A percentile compares a stretch with the other conserved stretches of the same genome.
Evolutionary conservation across 2,888 invertebrate species (phyloP).

Genomic region (Tetragonisca angustula): DNA sequence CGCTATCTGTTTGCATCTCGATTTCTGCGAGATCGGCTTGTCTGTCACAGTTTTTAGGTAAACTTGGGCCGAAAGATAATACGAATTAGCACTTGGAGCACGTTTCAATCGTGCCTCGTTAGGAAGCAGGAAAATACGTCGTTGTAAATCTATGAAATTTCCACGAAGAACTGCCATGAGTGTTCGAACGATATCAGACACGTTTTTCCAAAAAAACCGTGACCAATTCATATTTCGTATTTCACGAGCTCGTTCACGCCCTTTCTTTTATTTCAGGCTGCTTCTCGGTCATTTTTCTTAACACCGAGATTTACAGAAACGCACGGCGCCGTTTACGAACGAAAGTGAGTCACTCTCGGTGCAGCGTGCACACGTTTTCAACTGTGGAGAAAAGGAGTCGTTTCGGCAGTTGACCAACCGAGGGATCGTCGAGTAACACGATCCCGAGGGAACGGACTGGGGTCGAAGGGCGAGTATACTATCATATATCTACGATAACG

Average conservation of each 20-base stretch:
- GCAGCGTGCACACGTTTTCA: not conserved
- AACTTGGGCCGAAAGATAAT: too few species aligned
- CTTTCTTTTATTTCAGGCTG: not conserved
- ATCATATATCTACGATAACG: slow-evolving; percentile 40
- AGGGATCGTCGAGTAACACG: slow-evolving; percentile 13
- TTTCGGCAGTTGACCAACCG: slow-evolving; percentile 30
- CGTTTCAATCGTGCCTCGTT: too few species aligned
- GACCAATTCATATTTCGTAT: not conserved
- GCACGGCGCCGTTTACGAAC: not conserved
- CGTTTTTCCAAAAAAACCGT: not conserved
- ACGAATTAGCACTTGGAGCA: too few species aligned
- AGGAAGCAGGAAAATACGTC: not conserved
- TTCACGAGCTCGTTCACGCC: not conserved
- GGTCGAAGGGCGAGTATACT: slow-evolving; percentile 24
- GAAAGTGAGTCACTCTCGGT: slow-evolving; percentile 28
- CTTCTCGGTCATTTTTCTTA: not conserved
- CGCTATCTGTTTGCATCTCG: too few species aligned
- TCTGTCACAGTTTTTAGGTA: too few species aligned
- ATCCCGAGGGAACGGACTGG: slow-evolving; percentile 15
- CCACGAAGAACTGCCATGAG: not conserved
- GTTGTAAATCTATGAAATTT: not conserved
- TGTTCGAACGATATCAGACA: not conserved
- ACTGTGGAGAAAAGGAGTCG: slow-evolving; percentile 12
- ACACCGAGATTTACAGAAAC: slow-evolving; percentile 1
- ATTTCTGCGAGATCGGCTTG: too few species aligned